Evolutionary conservation across 2,797 vertebrate genomes (phyloP), one percentile per base, ranked within the genome.

Genomic region (Halcyon smyrnensis): DNA sequence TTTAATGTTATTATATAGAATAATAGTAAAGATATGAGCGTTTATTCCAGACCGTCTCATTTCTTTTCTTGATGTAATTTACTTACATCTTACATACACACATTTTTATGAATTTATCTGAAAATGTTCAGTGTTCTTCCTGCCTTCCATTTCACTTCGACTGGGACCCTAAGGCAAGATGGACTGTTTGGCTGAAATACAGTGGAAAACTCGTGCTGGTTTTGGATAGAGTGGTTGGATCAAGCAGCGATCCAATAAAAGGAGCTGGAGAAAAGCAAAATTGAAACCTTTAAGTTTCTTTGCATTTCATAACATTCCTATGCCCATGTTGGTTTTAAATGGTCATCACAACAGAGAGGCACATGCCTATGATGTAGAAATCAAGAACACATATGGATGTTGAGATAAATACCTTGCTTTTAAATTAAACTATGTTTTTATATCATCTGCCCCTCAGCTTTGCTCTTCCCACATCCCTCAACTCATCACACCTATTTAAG

Each of bases 151-250:
- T 90, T 95, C 67, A 75, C 70, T 51, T 89, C 7, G 2, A 3
- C 57, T 73, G 68, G 15, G 25, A 85, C 69, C 84, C 90, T 77
- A 71, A 89, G 86, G 95, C 86, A 90, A 62, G 46, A 34, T 2
- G 43, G 81, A 75, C 27, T 85, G 90, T 71, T 89, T 92, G 93
- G 75, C 94, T 85, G 60, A 71, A 87, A 65, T 86, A 77, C 59
- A 87, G 84, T 68, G 68, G 90, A 89, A 95, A 92, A 96, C 41
- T 78, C 75, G 43, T 87, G 81, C 51, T 90, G 57, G 9, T 92
- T 95, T 92, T 85, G 54, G 86, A 77, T 45, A 23, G 20, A 78
- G 75, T 71, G 32, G 21, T 53, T 62, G 64, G 51, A 82, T 83
- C 68, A 80, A 94, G 64, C 53, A 82, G 46, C 23, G n/a, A 78